Conservation (phyloP, 2,113 vertebrate genomes). For the Pterocles orientalis region DNA sequence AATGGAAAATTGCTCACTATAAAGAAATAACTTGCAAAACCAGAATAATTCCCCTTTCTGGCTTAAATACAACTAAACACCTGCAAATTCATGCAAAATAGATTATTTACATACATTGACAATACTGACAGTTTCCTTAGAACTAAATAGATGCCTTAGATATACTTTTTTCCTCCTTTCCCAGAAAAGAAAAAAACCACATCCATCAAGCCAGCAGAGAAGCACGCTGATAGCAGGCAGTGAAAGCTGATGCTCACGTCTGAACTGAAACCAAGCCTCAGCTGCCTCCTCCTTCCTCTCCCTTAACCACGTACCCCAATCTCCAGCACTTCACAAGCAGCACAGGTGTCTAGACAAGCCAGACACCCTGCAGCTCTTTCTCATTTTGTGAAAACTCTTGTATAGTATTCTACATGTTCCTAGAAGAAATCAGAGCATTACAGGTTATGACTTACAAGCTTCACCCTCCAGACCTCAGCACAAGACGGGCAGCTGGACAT, state of each 20-base stretch:
- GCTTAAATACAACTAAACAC: neutral
- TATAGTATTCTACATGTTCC: neutral
- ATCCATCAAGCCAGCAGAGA: neutral
- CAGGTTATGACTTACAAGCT: neutral
- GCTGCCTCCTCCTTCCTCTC: neutral
- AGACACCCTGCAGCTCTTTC: neutral
- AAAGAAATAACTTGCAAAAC: neutral
- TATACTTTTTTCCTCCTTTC: neutral
- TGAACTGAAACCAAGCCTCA: neutral
- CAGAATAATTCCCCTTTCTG: neutral
- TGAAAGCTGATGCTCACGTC: neutral
- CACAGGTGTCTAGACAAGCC: accelerated
- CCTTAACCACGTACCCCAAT: neutral
- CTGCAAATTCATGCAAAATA: neutral
- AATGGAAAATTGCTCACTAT: neutral
- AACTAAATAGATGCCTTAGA: neutral
- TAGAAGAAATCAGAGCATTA: neutral
- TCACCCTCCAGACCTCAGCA: neutral
- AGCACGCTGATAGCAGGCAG: accelerated
- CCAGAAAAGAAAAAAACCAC: neutral
- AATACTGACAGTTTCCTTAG: constrained; percentile 13
- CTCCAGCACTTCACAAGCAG: neutral
- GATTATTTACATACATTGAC: neutral
- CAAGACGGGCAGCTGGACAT: neutral
- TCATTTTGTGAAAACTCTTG: neutral